Conservation (phyloP, 2,113 vertebrate genomes). For the Centropus bengalensis region DNA sequence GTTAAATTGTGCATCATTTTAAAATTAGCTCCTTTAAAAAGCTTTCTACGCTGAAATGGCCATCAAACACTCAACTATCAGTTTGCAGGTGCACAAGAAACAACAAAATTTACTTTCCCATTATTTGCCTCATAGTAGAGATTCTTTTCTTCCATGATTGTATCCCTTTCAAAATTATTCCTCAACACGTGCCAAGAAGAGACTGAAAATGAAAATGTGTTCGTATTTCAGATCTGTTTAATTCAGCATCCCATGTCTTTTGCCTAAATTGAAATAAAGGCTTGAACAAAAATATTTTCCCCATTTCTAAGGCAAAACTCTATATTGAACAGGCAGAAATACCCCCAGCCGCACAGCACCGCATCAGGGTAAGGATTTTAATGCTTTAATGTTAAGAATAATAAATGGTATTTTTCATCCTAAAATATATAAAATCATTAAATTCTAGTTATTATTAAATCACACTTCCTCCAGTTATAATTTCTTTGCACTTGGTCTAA, state of each 20-base stretch:
- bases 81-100: not conserved
- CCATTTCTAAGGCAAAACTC: not conserved
- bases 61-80: not conserved
- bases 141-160: not conserved
- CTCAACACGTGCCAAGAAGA: not conserved
- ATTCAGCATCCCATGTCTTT: not conserved
- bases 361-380: not conserved
- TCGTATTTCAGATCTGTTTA: not conserved
- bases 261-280: not conserved
- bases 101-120: not conserved
- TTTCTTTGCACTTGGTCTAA: not conserved
- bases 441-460: not conserved
- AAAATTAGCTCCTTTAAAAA: not conserved
- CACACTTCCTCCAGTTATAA: not conserved
- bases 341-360: not conserved
- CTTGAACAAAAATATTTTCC: not conserved
- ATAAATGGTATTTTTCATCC: not conserved
- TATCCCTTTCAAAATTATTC: not conserved
- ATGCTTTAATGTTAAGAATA: not conserved
- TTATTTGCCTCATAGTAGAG: not conserved
- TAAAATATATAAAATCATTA: not conserved
- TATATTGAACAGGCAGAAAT: not conserved
- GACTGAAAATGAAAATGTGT: not conserved
- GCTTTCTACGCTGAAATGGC: not conserved
- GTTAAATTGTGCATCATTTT: not conserved